phyloP scores from a whole-genome alignment of 2,797 vertebrate species.

The Hydrolagus colliei region DNA sequence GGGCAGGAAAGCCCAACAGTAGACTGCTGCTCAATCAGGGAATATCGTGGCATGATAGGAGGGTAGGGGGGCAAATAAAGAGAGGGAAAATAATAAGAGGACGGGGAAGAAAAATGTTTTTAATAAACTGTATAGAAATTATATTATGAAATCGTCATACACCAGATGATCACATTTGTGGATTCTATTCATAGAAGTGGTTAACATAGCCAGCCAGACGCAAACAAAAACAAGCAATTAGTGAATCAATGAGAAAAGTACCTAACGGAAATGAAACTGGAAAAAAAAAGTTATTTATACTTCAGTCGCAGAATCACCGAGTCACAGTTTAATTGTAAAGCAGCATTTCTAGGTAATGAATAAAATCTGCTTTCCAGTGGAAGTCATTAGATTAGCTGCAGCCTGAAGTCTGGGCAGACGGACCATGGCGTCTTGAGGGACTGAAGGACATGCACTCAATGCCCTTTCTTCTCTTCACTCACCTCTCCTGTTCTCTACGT shows the following conservation, averaged over 20 bases:
- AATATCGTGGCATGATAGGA: not conserved
- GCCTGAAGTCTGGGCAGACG: not conserved
- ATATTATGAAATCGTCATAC: slow-evolving; percentile 3
- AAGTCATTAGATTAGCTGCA: slow-evolving; percentile 5
- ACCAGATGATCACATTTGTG: not conserved
- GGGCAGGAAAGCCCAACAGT: not conserved
- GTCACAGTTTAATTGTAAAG: not conserved
- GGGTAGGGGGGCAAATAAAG: too few species aligned
- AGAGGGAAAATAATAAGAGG: not conserved
- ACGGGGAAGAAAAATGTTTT: not conserved
- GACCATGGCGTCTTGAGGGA: not conserved
- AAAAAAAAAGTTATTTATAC: not conserved
- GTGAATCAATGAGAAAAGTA: slow-evolving; percentile 17
- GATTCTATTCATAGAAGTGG: not conserved
- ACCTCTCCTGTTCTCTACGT: not conserved
- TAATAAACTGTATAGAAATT: not conserved
- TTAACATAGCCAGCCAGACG: not conserved
- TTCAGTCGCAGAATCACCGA: not conserved
- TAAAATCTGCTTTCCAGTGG: slow-evolving; percentile 12
- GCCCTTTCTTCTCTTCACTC: slow-evolving; percentile 9
- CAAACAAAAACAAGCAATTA: not conserved
- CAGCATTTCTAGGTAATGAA: not conserved
- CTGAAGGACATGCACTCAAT: not conserved
- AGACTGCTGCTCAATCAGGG: not conserved
- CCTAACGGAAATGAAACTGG: not conserved